phyloP scores from a whole-genome alignment of 2,113 vertebrate genomes.

The Hipposideros armiger region DNA sequence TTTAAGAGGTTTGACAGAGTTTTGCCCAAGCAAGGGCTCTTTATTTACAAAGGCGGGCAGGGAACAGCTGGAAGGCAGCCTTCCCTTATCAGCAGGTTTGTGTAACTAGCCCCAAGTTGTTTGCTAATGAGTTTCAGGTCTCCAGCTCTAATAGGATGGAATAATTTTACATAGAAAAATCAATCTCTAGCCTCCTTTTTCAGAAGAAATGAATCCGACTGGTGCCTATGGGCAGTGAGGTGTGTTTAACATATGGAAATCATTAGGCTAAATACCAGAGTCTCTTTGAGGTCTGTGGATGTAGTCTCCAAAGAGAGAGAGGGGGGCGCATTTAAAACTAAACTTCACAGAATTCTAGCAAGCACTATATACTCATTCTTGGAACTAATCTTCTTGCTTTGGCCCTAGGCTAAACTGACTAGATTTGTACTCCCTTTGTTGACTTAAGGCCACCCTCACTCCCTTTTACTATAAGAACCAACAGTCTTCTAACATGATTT shows the following conservation, averaged over 20 bases:
- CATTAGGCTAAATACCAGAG: constrained; percentile 67
- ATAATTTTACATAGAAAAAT: constrained; percentile 66
- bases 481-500: background rate
- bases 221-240: constrained; percentile 49
- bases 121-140: constrained; percentile 63
- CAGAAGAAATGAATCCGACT: constrained; percentile 50
- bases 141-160: constrained; percentile 43
- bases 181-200: constrained; percentile 27
- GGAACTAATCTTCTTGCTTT: constrained; percentile 22
- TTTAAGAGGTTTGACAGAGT: constrained; percentile 44
- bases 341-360: constrained; percentile 40
- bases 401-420: background rate
- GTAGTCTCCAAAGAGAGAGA: background rate
- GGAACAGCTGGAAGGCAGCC: constrained; percentile 59
- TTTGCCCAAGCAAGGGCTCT: constrained; percentile 47
- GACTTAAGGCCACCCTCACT: background rate
- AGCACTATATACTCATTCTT: constrained; percentile 24
- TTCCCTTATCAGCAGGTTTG: constrained; percentile 60
- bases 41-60: constrained; percentile 20
- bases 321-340: constrained; percentile 1
- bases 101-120: constrained; percentile 44
- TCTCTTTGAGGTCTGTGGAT: constrained; percentile 71
- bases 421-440: background rate
- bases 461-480: background rate
- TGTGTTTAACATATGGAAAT: constrained; percentile 68